These are phyloP conservation scores for Zapornia atra DNA, from an alignment of 2,113 vertebrate species.

Conservation along the genomic window DNA sequence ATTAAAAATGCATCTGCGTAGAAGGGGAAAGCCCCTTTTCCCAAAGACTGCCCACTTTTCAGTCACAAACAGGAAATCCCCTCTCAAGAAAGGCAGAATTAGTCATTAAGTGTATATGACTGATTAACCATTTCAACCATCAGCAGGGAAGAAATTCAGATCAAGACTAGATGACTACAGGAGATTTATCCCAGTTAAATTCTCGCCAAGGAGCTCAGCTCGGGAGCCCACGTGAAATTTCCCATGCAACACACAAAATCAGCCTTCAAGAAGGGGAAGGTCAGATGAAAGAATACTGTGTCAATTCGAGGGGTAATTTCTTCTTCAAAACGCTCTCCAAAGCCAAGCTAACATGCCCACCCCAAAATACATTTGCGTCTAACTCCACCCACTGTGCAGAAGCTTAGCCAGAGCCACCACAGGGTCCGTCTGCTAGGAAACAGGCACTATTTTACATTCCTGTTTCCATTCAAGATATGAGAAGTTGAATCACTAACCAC, in stretches of 20 bases:
- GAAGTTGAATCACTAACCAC: background rate
- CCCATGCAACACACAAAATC: background rate
- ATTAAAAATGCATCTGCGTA: background rate
- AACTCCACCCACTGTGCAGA: background rate
- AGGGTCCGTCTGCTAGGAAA: background rate
- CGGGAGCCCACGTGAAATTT: background rate
- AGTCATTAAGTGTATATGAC: background rate
- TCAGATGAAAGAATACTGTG: background rate
- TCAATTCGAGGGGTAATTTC: background rate
- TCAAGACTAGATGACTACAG: background rate
- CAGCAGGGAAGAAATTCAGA: background rate
- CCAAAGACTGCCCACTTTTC: background rate
- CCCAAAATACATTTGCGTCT: background rate
- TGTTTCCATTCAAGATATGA: background rate
- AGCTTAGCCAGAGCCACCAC: background rate
- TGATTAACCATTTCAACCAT: background rate
- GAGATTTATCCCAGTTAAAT: background rate
- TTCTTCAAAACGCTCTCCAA: background rate
- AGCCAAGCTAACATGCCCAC: background rate
- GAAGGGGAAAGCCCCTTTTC: background rate
- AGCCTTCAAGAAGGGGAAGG: background rate
- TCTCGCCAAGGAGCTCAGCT: background rate
- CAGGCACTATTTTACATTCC: background rate
- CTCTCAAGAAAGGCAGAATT: background rate
- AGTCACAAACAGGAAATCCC: background rate